Evolutionary conservation across 35 echinoderm and acorn worm genomes (phyloP).

Genomic region (Chiridota heheva): DNA sequence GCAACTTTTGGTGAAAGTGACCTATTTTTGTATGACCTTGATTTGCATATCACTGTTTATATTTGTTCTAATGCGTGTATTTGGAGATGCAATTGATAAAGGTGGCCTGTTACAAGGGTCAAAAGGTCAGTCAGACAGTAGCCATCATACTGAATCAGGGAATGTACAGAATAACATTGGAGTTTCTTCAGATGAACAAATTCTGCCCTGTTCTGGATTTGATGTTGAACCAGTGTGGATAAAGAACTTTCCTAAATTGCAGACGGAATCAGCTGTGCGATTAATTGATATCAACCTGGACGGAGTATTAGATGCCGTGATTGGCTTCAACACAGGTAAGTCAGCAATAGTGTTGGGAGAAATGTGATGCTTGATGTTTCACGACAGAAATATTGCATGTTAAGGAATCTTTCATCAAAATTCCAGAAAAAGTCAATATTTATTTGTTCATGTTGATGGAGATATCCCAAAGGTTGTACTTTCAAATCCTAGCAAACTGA

Average conservation of each 20-base stretch:
- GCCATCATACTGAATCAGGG: background rate
- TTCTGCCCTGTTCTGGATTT: constrained; percentile 65
- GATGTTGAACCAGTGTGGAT: constrained; percentile 81
- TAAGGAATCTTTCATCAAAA: no score
- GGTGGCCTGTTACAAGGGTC: background rate
- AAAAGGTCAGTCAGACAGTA: background rate
- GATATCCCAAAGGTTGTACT: no score
- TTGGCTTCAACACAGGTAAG: constrained; percentile 90
- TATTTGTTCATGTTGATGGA: no score
- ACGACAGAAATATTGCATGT: no score
- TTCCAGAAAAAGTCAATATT: no score
- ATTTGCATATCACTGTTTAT: constrained; percentile 46
- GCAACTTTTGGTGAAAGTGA: constrained; percentile 49
- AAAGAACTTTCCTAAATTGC: constrained; percentile 67
- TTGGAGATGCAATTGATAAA: constrained; percentile 33
- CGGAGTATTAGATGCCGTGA: constrained; percentile 72
- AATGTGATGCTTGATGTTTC: background rate
- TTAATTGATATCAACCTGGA: constrained; percentile 86
- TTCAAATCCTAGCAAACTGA: no score
- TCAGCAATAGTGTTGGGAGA: background rate
- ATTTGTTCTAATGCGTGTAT: constrained; percentile 65
- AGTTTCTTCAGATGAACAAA: background rate
- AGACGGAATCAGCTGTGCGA: constrained; percentile 73
- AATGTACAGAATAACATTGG: no score
- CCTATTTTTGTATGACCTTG: constrained; percentile 54